Conservation (phyloP, 2,797 vertebrate genomes). For the Lepus townsendii region DNA sequence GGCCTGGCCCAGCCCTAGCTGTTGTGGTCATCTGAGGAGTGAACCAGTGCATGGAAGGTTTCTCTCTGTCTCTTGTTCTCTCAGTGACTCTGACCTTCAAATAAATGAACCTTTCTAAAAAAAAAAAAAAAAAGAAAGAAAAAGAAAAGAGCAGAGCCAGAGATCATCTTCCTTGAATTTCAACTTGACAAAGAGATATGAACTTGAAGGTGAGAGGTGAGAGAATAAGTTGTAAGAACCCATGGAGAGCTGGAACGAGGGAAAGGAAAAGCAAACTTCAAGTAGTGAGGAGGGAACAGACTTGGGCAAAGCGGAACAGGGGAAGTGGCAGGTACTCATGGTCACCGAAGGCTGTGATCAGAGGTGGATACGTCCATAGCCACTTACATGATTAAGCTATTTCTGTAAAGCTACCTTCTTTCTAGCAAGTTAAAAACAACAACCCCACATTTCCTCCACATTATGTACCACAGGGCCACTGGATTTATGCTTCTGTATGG, state of each 20-base stretch:
- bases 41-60: too few species aligned
- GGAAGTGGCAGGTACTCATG: not conserved
- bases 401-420: constrained; percentile 33
- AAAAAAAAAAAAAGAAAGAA: too few species aligned
- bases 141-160: not conserved
- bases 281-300: not conserved
- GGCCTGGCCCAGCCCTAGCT: too few species aligned
- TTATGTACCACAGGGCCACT: not conserved
- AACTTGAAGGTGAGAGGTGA: not conserved
- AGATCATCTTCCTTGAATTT: constrained; percentile 7
- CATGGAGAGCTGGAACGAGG: not conserved
- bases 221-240: not conserved
- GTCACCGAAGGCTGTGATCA: not conserved
- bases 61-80: too few species aligned
- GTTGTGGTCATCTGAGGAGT: too few species aligned
- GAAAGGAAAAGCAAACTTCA: not conserved
- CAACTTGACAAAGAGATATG: not conserved
- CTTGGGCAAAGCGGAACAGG: not conserved
- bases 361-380: not conserved
- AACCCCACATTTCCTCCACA: not conserved
- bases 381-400: not conserved
- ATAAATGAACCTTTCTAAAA: too few species aligned
- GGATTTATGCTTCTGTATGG: not conserved
- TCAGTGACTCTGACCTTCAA: too few species aligned
- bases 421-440: constrained; percentile 16